A percentile compares a stretch with the other conserved stretches of the same genome.
These are phyloP conservation scores for Semnopithecus entellus DNA, from an alignment of 2,113 vertebrate genomes.

Conservation along the genomic window DNA sequence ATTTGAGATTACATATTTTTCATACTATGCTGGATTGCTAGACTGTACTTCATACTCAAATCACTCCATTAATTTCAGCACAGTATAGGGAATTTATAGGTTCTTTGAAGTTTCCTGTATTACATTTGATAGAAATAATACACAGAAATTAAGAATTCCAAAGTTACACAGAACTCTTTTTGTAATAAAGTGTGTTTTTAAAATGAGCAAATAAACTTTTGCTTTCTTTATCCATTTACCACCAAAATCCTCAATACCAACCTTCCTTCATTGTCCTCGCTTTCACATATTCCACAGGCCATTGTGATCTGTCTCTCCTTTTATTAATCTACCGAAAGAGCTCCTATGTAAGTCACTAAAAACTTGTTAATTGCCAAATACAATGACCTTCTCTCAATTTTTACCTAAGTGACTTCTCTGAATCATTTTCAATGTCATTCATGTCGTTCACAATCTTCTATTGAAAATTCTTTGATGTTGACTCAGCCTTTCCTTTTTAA, in stretches of 20 bases:
- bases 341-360: background rate
- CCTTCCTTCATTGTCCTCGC: background rate
- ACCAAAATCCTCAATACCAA: background rate
- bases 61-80: background rate
- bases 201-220: background rate
- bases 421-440: background rate
- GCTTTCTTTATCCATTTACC: background rate
- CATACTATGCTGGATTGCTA: background rate
- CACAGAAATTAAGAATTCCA: background rate
- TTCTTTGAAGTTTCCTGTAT: background rate
- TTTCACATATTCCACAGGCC: background rate
- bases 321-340: background rate
- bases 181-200: background rate
- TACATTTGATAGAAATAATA: background rate
- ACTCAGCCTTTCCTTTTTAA: background rate
- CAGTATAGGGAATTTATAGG: background rate
- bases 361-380: background rate
- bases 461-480: background rate
- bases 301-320: accelerated
- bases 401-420: background rate
- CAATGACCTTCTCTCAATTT: background rate
- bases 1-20: background rate
- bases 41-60: background rate
- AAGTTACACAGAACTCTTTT: background rate
- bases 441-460: background rate